Evolutionary conservation across 2,888 invertebrate species (phyloP).

Genomic region (Nomada ferruginata): DNA sequence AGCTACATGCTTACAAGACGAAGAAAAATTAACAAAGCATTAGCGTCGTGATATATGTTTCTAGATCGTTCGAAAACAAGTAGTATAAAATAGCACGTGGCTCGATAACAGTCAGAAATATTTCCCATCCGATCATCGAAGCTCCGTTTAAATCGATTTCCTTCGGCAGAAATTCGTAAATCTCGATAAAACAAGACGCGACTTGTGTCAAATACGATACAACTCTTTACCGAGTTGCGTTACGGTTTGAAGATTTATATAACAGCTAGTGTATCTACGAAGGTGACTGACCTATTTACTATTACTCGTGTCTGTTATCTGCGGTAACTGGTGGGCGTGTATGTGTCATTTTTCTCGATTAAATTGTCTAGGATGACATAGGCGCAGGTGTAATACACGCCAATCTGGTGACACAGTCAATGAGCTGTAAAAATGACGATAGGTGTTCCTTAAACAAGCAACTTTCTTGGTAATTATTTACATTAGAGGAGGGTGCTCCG

Average conservation of each 20-base stretch:
- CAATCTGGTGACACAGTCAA: constrained; percentile 17
- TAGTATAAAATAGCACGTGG: neutral
- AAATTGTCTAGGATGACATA: constrained; percentile 48
- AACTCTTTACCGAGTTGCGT: constrained; percentile 57
- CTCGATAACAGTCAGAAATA: neutral
- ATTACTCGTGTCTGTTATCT: constrained; percentile 66
- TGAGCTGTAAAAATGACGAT: constrained; percentile 8
- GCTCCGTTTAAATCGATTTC: neutral
- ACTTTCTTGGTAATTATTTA: no score
- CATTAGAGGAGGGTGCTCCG: no score
- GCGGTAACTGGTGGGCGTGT: constrained; percentile 44
- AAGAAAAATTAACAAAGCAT: neutral
- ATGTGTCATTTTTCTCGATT: constrained; percentile 37
- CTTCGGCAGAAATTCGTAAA: constrained; percentile 18
- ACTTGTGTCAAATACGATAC: constrained; percentile 24
- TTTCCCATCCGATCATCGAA: neutral
- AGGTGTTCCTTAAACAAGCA: constrained; percentile 8
- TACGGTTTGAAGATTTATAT: constrained; percentile 66
- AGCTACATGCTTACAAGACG: no score
- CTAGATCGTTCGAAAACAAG: neutral
- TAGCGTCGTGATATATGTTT: neutral
- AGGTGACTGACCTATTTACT: constrained; percentile 73
- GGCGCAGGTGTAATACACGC: constrained; percentile 47
- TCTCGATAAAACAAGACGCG: constrained; percentile 52
- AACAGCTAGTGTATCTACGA: constrained; percentile 66